These are phyloP conservation scores for Chloroceryle amazona DNA, from an alignment of 2,797 vertebrate species.

Conservation along the genomic window DNA sequence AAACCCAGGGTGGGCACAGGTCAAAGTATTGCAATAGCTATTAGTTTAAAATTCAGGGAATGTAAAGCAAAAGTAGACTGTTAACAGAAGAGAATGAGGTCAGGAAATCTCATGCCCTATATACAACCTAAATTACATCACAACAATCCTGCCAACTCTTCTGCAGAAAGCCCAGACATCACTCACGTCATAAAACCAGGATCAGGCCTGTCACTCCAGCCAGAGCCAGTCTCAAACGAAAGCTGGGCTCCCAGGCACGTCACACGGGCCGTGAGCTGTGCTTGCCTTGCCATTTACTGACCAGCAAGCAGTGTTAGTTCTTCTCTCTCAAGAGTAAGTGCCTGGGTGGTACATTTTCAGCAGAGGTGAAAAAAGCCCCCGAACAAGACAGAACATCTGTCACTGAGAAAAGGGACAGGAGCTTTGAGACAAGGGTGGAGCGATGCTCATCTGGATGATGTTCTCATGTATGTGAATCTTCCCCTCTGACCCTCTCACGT, in stretches of 20 bases:
- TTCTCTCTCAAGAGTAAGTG: not conserved
- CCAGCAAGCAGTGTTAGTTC: not conserved
- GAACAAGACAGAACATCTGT: not conserved
- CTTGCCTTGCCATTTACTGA: not conserved
- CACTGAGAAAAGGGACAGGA: not conserved
- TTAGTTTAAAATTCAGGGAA: not conserved
- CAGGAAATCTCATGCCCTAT: not conserved
- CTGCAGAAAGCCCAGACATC: not conserved
- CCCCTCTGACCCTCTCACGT: not conserved
- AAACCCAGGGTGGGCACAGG: not conserved
- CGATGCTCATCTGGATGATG: not conserved
- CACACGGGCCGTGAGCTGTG: not conserved
- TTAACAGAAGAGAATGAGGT: slow-evolving; percentile 3
- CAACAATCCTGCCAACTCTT: not conserved
- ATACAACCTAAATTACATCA: not conserved
- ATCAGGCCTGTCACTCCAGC: not conserved
- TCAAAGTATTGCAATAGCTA: slow-evolving; percentile 20
- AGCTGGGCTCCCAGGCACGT: not conserved
- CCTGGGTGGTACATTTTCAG: not conserved
- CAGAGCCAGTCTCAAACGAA: not conserved
- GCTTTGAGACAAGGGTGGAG: not conserved
- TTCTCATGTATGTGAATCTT: not conserved
- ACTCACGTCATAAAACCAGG: not conserved
- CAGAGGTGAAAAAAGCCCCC: not conserved
- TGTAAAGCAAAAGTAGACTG: not conserved